Evolutionary conservation across 2,888 invertebrate species (phyloP).

Genomic region (Caenorhabditis imperialis): DNA sequence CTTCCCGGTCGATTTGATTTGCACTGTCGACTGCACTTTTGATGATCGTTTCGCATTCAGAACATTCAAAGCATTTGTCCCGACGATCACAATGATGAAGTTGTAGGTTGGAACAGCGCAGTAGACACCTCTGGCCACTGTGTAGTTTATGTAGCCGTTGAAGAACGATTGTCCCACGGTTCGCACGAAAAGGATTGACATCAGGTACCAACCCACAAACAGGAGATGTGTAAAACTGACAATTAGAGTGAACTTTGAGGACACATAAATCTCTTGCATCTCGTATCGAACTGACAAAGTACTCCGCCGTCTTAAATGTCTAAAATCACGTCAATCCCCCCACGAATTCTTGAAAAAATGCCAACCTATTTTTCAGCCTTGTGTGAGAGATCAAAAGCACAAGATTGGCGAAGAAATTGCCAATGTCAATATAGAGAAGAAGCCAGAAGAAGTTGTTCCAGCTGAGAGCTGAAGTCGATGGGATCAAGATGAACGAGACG

Average conservation of each 20-base stretch:
- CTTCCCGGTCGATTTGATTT: slow-evolving; percentile 18
- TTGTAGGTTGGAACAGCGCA: slow-evolving; percentile 32
- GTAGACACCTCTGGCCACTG: slow-evolving; percentile 31
- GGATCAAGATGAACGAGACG: slow-evolving; percentile 33
- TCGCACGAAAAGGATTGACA: slow-evolving; percentile 15
- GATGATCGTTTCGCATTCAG: slow-evolving; percentile 7
- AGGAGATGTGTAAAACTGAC: slow-evolving; percentile 35
- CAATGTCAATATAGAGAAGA: slow-evolving; percentile 24
- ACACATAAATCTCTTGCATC: slow-evolving; percentile 31
- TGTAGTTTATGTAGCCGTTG: slow-evolving; percentile 31
- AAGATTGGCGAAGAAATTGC: slow-evolving; percentile 18
- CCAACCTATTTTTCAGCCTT: slow-evolving; percentile 13
- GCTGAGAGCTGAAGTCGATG: slow-evolving; percentile 10
- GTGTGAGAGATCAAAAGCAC: slow-evolving; percentile 10
- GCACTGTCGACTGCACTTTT: slow-evolving; percentile 13
- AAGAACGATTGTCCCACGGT: slow-evolving; percentile 27
- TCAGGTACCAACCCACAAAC: slow-evolving; percentile 37
- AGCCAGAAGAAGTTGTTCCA: slow-evolving; percentile 27
- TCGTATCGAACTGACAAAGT: slow-evolving; percentile 28
- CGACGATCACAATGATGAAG: slow-evolving; percentile 31
- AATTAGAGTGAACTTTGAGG: slow-evolving; percentile 35
- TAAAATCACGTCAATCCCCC: background rate
- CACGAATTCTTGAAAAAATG: too few relatives aligned
- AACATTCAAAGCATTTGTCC: background rate
- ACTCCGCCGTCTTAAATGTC: slow-evolving; percentile 13